Evolutionary conservation across 2,113 vertebrate species (phyloP), one percentile per base, ranked within the genome.

Genomic region (Picathartes gymnocephalus): DNA sequence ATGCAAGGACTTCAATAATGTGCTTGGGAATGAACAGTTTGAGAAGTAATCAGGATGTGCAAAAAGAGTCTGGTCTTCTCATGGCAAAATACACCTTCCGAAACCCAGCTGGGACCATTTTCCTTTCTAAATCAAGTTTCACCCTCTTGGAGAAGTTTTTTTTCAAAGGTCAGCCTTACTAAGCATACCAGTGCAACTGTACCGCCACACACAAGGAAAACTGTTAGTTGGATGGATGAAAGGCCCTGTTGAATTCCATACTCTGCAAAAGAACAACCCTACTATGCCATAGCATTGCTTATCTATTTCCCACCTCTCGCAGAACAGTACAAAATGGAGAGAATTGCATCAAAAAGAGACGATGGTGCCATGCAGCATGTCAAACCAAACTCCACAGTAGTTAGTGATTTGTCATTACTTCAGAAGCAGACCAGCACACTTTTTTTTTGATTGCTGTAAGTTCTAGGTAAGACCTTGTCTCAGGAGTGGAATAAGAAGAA

Each of bases 241-340:
- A 80, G 27, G 10, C n/a, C 5, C 19, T 58, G 3, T 47, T 84
- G 72, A 68, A 66, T 79, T 88, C 27, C 33, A 31, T 60, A 5
- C 14, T 10, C 4, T 47, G 53, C 0, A 1, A 91, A 56, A 2
- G 1, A 68, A 35, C 11, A 84, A 23, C 8, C 13, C 1, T 31
- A 9, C 31, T 30, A 7, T 42, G 40, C 50, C 8, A 19, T 42
- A 50, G 33, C 23, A 8, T 30, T 79, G 14, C 48, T 79, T 17
- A 33, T 73, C 16, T 30, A 45, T 70, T 82, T 83, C n/a, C 13
- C 25, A 22, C 10, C 27, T 86, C 86, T 73, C 27, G 37, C 45
- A 35, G 58, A 48, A 15, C 11, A 17, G 21, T 72, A 31, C 10
- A 61, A 82, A 80, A 30, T 14, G 28, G 19, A 69, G 64, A 68